Percentiles rank a stretch among this genome's conserved stretches.
phyloP scores from a whole-genome alignment of 2,888 invertebrate genomes.

The Agrochola lota region DNA sequence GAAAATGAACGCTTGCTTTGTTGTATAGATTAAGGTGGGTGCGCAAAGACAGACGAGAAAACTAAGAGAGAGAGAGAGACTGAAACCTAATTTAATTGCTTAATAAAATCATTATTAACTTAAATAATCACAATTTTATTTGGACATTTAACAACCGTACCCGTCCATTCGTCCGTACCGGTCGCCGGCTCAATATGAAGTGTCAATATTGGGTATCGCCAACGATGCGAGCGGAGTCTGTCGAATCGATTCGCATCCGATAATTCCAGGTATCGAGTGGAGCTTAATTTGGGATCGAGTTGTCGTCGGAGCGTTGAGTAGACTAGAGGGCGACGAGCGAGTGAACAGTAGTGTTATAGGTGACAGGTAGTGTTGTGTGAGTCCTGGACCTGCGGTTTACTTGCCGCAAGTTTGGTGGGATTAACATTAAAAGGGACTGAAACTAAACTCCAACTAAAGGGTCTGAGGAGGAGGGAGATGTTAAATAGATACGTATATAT shows the following conservation, averaged over 20 bases:
- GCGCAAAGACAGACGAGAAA: too few relatives aligned
- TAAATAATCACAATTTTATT: constrained; percentile 32
- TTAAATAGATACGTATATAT: background rate
- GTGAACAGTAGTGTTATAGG: constrained; percentile 47
- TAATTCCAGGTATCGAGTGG: constrained; percentile 80
- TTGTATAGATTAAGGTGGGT: background rate
- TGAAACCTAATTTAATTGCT: background rate
- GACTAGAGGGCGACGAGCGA: constrained; percentile 39
- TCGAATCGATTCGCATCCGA: constrained; percentile 66
- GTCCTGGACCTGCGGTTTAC: background rate
- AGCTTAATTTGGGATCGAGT: constrained; percentile 85
- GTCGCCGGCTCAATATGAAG: constrained; percentile 70
- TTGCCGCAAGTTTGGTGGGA: background rate
- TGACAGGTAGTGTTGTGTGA: constrained; percentile 21
- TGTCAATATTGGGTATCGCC: constrained; percentile 84
- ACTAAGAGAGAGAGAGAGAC: too few relatives aligned
- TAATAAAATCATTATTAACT: background rate
- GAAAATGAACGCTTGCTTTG: constrained; percentile 3
- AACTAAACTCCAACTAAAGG: too few relatives aligned
- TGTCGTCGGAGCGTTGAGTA: constrained; percentile 64
- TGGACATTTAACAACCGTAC: constrained; percentile 50
- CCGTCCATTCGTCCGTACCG: constrained; percentile 47
- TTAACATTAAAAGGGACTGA: constrained; percentile 7
- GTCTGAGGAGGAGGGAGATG: background rate
- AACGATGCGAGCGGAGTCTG: constrained; percentile 69